A percentile compares a stretch with the other conserved stretches of the same genome.
Evolutionary conservation across 2,797 vertebrate species (phyloP).

Genomic region (Notolepis coatsorum): DNA sequence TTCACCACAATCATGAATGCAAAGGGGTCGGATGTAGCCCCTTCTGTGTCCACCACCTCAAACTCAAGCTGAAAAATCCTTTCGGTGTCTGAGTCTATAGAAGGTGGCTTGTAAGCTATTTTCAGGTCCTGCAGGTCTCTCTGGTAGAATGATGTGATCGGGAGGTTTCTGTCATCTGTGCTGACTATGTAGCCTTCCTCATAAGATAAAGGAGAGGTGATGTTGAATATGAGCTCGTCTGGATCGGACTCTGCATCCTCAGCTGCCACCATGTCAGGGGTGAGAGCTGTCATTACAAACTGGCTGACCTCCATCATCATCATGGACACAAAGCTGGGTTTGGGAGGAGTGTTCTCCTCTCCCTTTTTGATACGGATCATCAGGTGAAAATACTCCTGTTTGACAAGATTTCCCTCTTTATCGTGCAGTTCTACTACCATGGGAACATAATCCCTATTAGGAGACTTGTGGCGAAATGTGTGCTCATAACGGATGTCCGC

Average conservation of each 20-base stretch:
- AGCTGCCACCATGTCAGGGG: constrained; percentile 91
- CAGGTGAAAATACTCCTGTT: constrained; percentile 93
- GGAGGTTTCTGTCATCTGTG: constrained; percentile 93
- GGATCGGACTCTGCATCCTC: constrained; percentile 89
- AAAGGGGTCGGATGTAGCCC: constrained; percentile 91
- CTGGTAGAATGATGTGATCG: constrained; percentile 93
- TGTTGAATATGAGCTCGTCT: constrained; percentile 91
- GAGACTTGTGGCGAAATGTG: constrained; percentile 84
- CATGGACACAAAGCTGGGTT: constrained; percentile 95
- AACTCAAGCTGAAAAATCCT: constrained; percentile 93
- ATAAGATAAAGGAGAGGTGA: constrained; percentile 89
- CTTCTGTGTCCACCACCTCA: constrained; percentile 92
- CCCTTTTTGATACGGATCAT: constrained; percentile 90
- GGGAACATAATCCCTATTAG: constrained; percentile 93
- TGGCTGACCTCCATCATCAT: constrained; percentile 98
- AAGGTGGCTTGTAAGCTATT: constrained; percentile 92
- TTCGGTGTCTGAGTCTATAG: constrained; percentile 88
- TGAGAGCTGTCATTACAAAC: constrained; percentile 95
- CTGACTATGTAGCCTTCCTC: constrained; percentile 95
- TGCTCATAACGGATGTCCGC: constrained; percentile 89
- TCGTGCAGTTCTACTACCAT: constrained; percentile 91
- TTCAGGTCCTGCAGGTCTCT: constrained; percentile 89
- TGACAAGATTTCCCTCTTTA: constrained; percentile 83
- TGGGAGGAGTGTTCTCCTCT: constrained; percentile 89
- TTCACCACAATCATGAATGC: constrained; percentile 96